Evolutionary conservation across 2,113 vertebrate genomes (phyloP).

Genomic region (Pygathrix nemaeus): DNA sequence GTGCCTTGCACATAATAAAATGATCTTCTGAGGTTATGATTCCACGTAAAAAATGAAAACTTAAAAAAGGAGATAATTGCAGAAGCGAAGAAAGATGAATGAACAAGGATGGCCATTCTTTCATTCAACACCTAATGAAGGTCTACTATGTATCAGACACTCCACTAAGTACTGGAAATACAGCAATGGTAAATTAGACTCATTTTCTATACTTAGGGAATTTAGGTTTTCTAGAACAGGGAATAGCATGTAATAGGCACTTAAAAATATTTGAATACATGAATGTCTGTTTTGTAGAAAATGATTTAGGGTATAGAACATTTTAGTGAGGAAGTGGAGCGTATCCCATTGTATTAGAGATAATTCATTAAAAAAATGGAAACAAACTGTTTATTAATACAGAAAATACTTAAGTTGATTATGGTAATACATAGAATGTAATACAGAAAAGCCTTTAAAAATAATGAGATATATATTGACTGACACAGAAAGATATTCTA

Average conservation of each 20-base stretch:
- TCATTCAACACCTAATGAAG: not conserved
- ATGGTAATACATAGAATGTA: not conserved
- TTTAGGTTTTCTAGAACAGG: not conserved
- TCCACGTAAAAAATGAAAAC: not conserved
- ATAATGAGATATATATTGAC: not conserved
- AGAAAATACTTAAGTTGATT: not conserved
- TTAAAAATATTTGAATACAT: constrained; percentile 29
- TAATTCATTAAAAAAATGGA: not conserved
- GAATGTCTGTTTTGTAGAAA: not conserved
- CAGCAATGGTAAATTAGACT: not conserved
- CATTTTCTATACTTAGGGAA: not conserved
- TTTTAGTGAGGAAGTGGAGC: not conserved
- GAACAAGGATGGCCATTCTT: not conserved
- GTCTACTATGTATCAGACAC: not conserved
- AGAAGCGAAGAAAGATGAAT: not conserved
- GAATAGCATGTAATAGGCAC: not conserved
- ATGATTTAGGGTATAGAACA: not conserved
- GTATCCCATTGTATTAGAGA: not conserved
- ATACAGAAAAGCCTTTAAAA: not conserved
- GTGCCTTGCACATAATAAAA: not conserved
- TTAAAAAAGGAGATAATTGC: not conserved
- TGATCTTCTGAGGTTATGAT: not conserved
- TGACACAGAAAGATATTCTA: not conserved
- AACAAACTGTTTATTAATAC: not conserved
- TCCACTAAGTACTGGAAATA: not conserved